Evolutionary conservation across 2,113 vertebrate species (phyloP).

Genomic region (Amia ocellicauda): DNA sequence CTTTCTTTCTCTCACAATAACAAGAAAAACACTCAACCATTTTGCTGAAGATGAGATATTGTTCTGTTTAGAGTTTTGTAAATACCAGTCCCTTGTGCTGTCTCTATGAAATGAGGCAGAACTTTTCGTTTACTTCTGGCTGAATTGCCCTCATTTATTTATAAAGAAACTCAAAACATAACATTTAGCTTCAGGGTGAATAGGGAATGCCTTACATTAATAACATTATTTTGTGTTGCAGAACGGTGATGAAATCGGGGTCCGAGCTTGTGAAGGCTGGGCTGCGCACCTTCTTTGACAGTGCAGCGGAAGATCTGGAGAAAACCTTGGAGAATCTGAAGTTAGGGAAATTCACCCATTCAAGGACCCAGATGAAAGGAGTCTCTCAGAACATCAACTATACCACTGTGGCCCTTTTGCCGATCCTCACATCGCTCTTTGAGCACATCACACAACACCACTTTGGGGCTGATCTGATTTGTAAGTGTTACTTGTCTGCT

Average conservation of each 20-base stretch:
- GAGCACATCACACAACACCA: conserved; percentile 93
- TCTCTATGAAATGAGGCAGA: no score
- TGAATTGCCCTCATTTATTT: no score
- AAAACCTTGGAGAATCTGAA: conserved; percentile 96
- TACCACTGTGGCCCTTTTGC: conserved; percentile 89
- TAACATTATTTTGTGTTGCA: no score
- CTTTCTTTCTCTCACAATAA: no score
- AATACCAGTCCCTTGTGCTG: no score
- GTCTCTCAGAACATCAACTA: conserved; percentile 99
- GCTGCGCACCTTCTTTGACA: conserved; percentile 91
- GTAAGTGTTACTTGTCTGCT: conserved; percentile 66
- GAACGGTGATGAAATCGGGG: conserved; percentile 97
- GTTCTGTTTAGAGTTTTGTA: no score
- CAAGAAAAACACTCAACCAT: no score
- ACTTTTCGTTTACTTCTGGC: no score
- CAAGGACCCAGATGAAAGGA: conserved; percentile 93
- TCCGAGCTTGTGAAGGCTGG: conserved; percentile 89
- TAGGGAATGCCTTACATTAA: no score
- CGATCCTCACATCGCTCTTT: conserved; percentile 92
- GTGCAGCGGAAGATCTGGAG: conserved; percentile 90
- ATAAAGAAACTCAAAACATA: no score
- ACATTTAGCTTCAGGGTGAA: no score
- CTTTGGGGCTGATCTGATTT: conserved; percentile 86
- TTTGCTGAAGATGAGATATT: no score
- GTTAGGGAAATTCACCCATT: conserved; percentile 95